Evolutionary conservation across 37 sponge, comb jelly and placozoan species (phyloP).

Genomic region (Haliclona indistincta): DNA sequence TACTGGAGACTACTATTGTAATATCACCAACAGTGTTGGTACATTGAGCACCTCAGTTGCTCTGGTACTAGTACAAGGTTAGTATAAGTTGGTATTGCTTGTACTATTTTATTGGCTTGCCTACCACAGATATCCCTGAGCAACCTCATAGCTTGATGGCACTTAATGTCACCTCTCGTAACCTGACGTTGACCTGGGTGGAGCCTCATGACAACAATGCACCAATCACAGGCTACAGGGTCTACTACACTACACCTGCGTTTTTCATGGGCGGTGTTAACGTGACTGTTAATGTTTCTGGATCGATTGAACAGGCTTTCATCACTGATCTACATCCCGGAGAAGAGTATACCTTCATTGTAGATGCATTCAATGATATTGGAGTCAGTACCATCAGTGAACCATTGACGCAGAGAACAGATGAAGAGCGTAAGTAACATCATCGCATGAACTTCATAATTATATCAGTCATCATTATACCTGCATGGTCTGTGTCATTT

Average conservation of each 20-base stretch:
- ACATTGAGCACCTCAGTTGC: constrained; percentile 8
- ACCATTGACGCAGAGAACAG: too few relatives aligned
- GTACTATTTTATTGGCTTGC: not conserved
- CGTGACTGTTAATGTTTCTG: not conserved
- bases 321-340: constrained; percentile 25
- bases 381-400: too few relatives aligned
- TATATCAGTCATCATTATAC: too few relatives aligned
- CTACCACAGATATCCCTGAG: constrained; percentile 43
- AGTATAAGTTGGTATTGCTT: not conserved
- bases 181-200: too few relatives aligned
- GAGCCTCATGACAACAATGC: constrained; percentile 67
- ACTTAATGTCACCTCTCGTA: too few relatives aligned
- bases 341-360: too few relatives aligned
- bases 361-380: too few relatives aligned
- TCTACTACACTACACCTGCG: constrained; percentile 22
- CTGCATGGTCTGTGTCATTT: too few relatives aligned
- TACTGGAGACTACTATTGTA: constrained; percentile 57
- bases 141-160: constrained; percentile 34
- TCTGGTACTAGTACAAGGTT: constrained; percentile 51
- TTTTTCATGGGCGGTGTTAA: constrained; percentile 9
- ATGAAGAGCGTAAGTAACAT: too few relatives aligned
- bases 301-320: constrained; percentile 6
- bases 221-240: constrained; percentile 40
- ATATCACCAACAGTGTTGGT: not conserved
- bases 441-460: too few relatives aligned